Evolutionary conservation across 2,113 vertebrate species (phyloP), one percentile per base, ranked within the genome.

Genomic region (Tragulus kanchil): DNA sequence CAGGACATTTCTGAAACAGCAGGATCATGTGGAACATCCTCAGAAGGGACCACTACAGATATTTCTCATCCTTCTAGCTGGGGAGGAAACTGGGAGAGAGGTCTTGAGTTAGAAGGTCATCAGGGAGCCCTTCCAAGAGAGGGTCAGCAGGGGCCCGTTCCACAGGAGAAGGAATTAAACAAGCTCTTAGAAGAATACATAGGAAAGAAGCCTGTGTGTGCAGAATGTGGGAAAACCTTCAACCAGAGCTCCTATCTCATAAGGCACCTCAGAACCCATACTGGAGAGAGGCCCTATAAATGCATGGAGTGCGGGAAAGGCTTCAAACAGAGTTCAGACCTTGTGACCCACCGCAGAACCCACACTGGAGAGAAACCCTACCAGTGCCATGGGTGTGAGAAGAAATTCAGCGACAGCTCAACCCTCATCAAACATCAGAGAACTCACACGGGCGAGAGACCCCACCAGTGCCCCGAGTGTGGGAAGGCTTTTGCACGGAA

Each of bases 281-380:
- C 58, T 9, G 92, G 92, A 0, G 77, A 94, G 89, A 84, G 93
- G 71, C 93, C 93, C 42, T 97, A 73, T 31, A 78, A 48, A 4
- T 96, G 96, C 59, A 23, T 12, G 0, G 69, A 94, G 25, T 94
- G 96, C 36, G 95, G 97, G 64, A 95, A 96, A 79, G 90, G 86
- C 89, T 96, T 93, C 94, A 95, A 67, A 36, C 94, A 94, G 93
- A 97, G 96, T 19, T 94, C 93, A 5, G 89, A 96, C 78, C 91
- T 97, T 3, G 42, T 83, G 64, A 95, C 93, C 21, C 97, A 94
- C 15, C 21, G 15, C 42, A 64, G 94, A 52, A 96, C 79, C n/a
- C 96, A 96, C 78, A 91, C 85, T 0, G 89, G 82, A 48, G 91
- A 95, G 93, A 95, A 87, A 54, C 90, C 97, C 58, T 92, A 89